Evolutionary conservation across 2,113 vertebrate species (phyloP).

Genomic region (Halichoerus grypus): DNA sequence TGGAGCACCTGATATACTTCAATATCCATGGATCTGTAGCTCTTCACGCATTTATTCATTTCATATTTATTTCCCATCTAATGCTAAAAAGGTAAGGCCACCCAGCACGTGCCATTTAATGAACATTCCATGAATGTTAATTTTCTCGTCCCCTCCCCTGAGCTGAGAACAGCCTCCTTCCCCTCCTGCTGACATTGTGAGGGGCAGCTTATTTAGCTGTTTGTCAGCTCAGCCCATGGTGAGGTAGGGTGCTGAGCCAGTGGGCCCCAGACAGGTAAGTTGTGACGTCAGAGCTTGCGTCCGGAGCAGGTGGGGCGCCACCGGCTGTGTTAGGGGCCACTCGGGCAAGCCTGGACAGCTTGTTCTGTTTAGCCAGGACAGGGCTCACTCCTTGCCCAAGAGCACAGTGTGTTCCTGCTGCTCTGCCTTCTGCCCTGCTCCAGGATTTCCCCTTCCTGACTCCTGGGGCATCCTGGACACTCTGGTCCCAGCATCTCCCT

Average conservation of each 20-base stretch:
- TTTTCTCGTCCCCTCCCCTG: background rate
- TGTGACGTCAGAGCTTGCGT: background rate
- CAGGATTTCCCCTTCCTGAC: background rate
- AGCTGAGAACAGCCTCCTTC: background rate
- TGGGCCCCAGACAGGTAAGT: background rate
- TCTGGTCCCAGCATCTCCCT: background rate
- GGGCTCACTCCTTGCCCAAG: background rate
- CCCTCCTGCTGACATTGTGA: background rate
- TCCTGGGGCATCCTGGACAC: background rate
- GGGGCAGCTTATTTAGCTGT: background rate
- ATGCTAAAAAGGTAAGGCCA: background rate
- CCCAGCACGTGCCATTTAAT: background rate
- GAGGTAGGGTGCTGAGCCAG: background rate
- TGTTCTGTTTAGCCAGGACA: background rate
- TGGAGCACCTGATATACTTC: background rate
- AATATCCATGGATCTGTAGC: fast-evolving
- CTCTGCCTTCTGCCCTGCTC: background rate
- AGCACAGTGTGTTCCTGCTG: background rate
- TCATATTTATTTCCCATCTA: background rate
- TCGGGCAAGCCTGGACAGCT: background rate
- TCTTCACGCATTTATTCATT: background rate
- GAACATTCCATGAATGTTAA: background rate
- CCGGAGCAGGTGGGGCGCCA: background rate
- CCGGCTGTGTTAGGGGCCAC: background rate
- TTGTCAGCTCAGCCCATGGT: background rate